Percentiles rank a stretch among this genome's conserved stretches.
phyloP scores from a whole-genome alignment of 2,888 invertebrate species.

The Podabrus alpinus region DNA sequence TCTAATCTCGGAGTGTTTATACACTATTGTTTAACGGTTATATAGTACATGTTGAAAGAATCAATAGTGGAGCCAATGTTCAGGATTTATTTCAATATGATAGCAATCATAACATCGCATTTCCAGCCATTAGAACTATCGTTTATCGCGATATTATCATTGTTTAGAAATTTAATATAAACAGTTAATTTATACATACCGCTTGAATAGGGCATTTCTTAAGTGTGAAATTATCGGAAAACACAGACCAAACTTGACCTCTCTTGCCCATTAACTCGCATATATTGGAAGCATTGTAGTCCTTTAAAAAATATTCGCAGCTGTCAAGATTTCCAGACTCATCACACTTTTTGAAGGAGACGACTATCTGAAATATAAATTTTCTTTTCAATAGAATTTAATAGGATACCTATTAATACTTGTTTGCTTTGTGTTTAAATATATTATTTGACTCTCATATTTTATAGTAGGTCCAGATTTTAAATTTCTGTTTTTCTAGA shows the following conservation, averaged over 20 bases:
- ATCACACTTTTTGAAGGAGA: conserved; percentile 45
- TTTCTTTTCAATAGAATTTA: conserved; percentile 4
- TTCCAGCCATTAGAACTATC: neutral
- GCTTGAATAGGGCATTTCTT: conserved; percentile 43
- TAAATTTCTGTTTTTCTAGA: too few relatives aligned
- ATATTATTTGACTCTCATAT: neutral
- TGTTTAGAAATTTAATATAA: neutral
- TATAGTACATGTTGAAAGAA: neutral
- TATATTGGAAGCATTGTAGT: conserved; percentile 39
- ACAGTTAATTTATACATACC: conserved; percentile 32
- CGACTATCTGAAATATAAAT: conserved; percentile 38
- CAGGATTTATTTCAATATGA: neutral
- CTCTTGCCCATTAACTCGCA: conserved; percentile 40
- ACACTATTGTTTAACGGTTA: neutral
- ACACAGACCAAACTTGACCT: conserved; percentile 42
- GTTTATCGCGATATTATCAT: neutral
- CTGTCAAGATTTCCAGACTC: conserved; percentile 43
- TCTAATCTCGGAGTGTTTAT: neutral
- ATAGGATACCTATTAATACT: neutral
- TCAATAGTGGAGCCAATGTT: neutral
- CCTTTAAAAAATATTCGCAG: conserved; percentile 45
- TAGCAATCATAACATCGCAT: neutral
- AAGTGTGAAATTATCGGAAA: conserved; percentile 39
- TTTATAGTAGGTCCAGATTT: neutral
- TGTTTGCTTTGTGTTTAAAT: neutral